A percentile compares a stretch with the other conserved stretches of the same genome.
phyloP scores from a whole-genome alignment of 2,113 vertebrate genomes.

The Heterotilapia buettikoferi region DNA sequence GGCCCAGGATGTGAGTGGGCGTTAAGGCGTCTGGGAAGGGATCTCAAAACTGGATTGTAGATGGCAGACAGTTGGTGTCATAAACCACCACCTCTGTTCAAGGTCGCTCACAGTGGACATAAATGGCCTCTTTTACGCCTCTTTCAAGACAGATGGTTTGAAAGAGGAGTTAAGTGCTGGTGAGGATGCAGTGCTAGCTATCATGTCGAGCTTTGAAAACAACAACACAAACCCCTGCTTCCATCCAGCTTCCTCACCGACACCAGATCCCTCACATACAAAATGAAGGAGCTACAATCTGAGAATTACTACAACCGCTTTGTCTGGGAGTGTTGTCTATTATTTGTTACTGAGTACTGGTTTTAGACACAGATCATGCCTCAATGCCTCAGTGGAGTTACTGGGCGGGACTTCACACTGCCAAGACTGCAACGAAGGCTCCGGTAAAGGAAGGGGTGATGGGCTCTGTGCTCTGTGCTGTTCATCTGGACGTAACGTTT shows the following conservation, averaged over 20 bases:
- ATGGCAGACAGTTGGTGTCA: too few species aligned
- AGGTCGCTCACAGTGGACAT: neutral
- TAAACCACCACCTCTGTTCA: rapidly evolving
- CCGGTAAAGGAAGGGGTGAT: neutral
- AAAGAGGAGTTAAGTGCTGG: too few species aligned
- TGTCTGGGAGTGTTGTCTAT: too few species aligned
- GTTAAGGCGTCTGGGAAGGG: too few species aligned
- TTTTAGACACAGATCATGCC: neutral
- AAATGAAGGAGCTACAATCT: neutral
- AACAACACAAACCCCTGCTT: neutral
- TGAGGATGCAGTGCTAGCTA: rapidly evolving
- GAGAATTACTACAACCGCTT: too few species aligned
- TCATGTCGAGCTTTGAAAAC: neutral
- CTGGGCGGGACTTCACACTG: neutral
- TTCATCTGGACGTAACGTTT: too few species aligned
- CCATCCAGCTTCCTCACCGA: neutral
- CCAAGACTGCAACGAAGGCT: neutral
- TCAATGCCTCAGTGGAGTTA: neutral
- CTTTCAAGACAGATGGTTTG: too few species aligned
- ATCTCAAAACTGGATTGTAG: too few species aligned
- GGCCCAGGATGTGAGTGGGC: rapidly evolving
- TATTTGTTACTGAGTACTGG: too few species aligned
- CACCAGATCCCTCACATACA: neutral
- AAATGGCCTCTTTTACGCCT: too few species aligned
- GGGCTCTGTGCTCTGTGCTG: too few species aligned